These are phyloP conservation scores for Eira barbara DNA, from an alignment of 2,113 vertebrate species.

Conservation along the genomic window DNA sequence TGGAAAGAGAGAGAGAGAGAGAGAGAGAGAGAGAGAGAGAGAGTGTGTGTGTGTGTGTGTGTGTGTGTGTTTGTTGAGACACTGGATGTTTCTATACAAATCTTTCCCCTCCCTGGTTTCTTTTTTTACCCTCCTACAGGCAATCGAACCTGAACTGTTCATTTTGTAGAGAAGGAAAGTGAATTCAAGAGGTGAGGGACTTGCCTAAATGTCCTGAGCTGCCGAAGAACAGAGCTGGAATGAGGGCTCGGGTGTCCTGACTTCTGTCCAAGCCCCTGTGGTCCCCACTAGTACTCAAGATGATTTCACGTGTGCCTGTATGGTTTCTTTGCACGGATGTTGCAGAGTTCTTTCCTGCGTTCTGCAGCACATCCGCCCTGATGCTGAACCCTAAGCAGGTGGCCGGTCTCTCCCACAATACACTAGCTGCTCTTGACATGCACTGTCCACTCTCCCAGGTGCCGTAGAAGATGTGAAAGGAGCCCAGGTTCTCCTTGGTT, in stretches of 20 bases:
- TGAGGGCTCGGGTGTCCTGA: too few species aligned
- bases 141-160: neutral
- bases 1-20: neutral
- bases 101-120: neutral
- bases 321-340: neutral
- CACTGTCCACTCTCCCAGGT: neutral
- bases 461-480: neutral
- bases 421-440: rapidly evolving
- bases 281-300: neutral
- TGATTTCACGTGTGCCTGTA: neutral
- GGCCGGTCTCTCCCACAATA: neutral
- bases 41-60: too few species aligned
- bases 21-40: too few species aligned
- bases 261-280: neutral
- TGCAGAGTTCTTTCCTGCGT: neutral
- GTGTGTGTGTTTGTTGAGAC: neutral
- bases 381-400: neutral
- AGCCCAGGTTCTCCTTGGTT: neutral
- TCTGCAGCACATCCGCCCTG: neutral
- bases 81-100: neutral
- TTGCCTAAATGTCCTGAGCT: neutral
- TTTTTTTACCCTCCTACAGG: neutral
- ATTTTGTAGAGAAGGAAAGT: neutral
- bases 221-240: neutral
- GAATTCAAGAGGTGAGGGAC: neutral